Evolutionary conservation across 37 sponge, comb jelly and placozoan genomes (phyloP).

Genomic region (Axinella damicornis): DNA sequence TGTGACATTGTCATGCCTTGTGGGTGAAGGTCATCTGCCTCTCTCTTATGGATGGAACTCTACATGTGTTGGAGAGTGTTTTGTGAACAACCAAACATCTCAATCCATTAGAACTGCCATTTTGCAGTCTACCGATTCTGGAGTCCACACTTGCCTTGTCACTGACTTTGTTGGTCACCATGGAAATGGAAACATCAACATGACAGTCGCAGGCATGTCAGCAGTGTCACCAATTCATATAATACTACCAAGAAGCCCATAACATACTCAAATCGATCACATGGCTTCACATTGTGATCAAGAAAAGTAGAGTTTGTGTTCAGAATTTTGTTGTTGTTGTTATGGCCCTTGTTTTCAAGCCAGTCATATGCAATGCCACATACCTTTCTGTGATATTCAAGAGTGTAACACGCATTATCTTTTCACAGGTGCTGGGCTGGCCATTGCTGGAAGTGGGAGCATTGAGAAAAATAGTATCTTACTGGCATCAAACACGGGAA

Average conservation of each 20-base stretch:
- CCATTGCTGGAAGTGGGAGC: background rate
- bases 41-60: constrained; percentile 6
- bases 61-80: constrained; percentile 13
- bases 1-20: constrained; percentile 2
- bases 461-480: background rate
- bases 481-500: background rate
- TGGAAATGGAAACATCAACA: constrained; percentile 15
- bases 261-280: too few species aligned
- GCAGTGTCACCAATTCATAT: too few species aligned
- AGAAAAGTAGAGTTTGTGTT: too few species aligned
- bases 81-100: background rate
- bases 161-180: constrained; percentile 1
- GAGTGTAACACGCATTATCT: too few species aligned
- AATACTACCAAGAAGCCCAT: too few species aligned
- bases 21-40: background rate
- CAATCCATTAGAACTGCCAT: background rate
- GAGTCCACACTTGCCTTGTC: constrained; percentile 17
- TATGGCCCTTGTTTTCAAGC: too few species aligned
- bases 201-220: constrained; percentile 6
- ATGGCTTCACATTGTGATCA: too few species aligned
- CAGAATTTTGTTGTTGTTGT: too few species aligned
- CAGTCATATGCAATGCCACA: too few species aligned
- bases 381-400: too few species aligned
- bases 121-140: constrained; percentile 15
- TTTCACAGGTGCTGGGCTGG: background rate